A percentile compares a stretch with the other conserved stretches of the same genome.
Conservation (phyloP, 2,888 invertebrate genomes). For the Cryptocephalus primarius region DNA sequence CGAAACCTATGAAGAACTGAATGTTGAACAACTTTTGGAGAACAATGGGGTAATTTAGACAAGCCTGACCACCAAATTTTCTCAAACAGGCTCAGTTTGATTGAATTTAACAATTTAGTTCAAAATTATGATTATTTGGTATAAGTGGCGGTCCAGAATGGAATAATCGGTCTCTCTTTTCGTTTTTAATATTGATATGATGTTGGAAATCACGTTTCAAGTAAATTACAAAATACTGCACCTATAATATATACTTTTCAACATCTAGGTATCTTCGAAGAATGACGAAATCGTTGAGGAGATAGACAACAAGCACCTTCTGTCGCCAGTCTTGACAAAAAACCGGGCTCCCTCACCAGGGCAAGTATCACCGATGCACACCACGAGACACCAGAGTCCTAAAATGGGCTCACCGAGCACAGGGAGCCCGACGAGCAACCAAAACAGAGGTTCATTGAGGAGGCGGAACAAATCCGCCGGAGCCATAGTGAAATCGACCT, state of each 20-base stretch:
- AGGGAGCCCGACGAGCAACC: constrained; percentile 43
- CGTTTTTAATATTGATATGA: too few relatives aligned
- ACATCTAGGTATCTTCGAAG: constrained; percentile 38
- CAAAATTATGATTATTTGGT: too few relatives aligned
- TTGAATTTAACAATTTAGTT: too few relatives aligned
- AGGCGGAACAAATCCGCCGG: constrained; percentile 56
- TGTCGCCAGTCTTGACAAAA: constrained; percentile 31
- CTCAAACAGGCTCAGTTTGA: too few relatives aligned
- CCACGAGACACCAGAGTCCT: constrained; percentile 37
- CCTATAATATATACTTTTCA: too few relatives aligned
- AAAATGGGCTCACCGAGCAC: constrained; percentile 35
- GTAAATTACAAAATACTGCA: too few relatives aligned
- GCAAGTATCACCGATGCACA: constrained; percentile 42
- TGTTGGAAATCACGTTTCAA: too few relatives aligned
- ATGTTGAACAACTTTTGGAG: constrained; percentile 70
- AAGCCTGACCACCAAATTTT: too few relatives aligned
- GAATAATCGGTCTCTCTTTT: too few relatives aligned
- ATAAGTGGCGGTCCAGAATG: too few relatives aligned
- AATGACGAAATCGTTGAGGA: constrained; percentile 50
- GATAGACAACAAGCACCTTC: constrained; percentile 32
- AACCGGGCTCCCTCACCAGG: constrained; percentile 39
- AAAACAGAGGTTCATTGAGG: constrained; percentile 44
- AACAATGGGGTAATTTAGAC: constrained; percentile 50
- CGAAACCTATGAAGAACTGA: constrained; percentile 62
- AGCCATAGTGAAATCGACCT: constrained; percentile 49